Percentiles rank a stretch among this genome's conserved stretches.
These are phyloP conservation scores for Omphaloscelis lunosa DNA, from an alignment of 2,888 invertebrate genomes.

Conservation along the genomic window DNA sequence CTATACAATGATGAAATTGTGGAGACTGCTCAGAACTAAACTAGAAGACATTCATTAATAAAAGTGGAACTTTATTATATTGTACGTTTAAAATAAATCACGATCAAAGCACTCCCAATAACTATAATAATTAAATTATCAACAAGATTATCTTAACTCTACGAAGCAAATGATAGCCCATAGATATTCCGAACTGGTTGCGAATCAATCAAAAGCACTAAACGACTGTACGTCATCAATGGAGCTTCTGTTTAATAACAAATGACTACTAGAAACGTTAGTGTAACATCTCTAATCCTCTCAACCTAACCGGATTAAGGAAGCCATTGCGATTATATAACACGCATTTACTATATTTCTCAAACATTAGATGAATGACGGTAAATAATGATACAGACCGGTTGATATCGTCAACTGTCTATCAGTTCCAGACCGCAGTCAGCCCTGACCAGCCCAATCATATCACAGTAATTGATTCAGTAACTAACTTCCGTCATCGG, in stretches of 20 bases:
- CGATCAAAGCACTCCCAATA: constrained; percentile 8
- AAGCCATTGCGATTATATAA: constrained; percentile 54
- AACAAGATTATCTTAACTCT: constrained; percentile 20
- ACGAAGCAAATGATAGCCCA: constrained; percentile 38
- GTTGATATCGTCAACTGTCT: constrained; percentile 57
- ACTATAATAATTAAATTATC: constrained; percentile 49
- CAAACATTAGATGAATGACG: constrained; percentile 58
- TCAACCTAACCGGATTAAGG: constrained; percentile 56
- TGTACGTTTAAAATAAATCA: constrained; percentile 26
- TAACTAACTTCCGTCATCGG: constrained; percentile 49
- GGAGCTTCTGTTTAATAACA: constrained; percentile 55
- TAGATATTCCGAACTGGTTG: constrained; percentile 48
- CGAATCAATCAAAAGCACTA: constrained; percentile 54
- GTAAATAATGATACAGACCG: constrained; percentile 54
- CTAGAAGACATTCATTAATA: neutral
- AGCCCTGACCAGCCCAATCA: constrained; percentile 39
- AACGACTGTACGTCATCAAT: constrained; percentile 53
- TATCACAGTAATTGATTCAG: constrained; percentile 47
- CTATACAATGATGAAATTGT: neutral
- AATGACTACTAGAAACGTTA: constrained; percentile 38
- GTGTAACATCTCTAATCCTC: constrained; percentile 36
- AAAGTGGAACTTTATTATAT: constrained; percentile 12
- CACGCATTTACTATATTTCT: constrained; percentile 46
- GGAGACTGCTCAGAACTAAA: neutral
- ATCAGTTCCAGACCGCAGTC: constrained; percentile 20